A percentile compares a stretch with the other conserved stretches of the same genome.
Evolutionary conservation across 2,797 vertebrate species (phyloP).

Genomic region (Sarcoramphus papa): DNA sequence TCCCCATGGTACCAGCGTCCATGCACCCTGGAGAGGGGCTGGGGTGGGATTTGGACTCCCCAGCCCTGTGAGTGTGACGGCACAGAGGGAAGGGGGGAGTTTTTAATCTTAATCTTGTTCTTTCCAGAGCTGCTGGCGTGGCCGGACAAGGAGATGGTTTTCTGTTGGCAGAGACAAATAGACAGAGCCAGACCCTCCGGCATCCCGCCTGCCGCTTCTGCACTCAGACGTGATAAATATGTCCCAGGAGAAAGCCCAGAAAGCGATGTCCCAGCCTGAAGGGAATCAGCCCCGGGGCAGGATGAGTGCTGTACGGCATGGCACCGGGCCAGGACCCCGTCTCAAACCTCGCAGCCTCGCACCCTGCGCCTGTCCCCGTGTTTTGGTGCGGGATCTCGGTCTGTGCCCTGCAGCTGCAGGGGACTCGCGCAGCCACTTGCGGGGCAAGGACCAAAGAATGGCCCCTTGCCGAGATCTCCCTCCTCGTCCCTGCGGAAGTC

Average conservation of each 20-base stretch:
- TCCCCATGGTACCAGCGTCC: fast-evolving
- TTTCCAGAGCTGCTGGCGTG: neutral
- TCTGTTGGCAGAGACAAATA: slow-evolving; percentile 47
- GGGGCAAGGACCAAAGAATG: fast-evolving
- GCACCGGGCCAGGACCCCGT: fast-evolving
- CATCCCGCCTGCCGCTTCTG: neutral
- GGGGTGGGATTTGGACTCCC: neutral
- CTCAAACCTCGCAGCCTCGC: neutral
- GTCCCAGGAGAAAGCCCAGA: neutral
- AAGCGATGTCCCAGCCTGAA: neutral
- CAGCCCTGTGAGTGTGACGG: neutral
- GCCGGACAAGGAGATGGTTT: slow-evolving; percentile 15
- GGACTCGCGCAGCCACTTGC: fast-evolving
- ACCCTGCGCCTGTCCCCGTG: fast-evolving
- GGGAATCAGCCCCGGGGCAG: neutral
- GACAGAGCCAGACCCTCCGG: neutral
- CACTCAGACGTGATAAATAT: neutral
- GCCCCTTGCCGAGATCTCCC: neutral
- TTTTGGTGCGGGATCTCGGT: fast-evolving
- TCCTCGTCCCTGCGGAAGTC: neutral
- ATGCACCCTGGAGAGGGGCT: fast-evolving
- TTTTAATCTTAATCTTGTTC: neutral
- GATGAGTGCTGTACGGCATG: neutral
- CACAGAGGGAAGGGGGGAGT: neutral
- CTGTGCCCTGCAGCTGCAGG: neutral